Percentiles rank a stretch among this genome's conserved stretches.
These are phyloP conservation scores for Calidris pugnax DNA, from an alignment of 2,113 vertebrate species.

Conservation along the genomic window DNA sequence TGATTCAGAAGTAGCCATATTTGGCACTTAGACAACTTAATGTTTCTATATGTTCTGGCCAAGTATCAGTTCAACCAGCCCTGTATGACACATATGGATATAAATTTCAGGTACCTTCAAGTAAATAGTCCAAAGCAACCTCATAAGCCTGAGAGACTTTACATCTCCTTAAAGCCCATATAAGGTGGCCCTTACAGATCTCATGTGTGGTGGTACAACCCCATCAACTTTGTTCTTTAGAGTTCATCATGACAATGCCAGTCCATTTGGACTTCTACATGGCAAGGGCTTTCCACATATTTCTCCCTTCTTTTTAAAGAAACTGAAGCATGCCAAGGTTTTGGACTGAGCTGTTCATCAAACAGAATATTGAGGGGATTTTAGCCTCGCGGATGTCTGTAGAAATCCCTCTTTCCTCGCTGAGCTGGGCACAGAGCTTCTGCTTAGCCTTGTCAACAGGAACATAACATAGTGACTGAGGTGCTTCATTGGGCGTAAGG, in stretches of 20 bases:
- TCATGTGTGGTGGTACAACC: neutral
- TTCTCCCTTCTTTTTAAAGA: neutral
- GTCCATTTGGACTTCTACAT: neutral
- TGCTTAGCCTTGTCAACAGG: neutral
- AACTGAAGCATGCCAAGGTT: neutral
- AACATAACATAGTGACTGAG: neutral
- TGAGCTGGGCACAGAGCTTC: neutral
- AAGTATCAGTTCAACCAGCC: neutral
- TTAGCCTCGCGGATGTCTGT: neutral
- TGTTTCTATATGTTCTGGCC: fast-evolving
- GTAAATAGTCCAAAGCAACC: neutral
- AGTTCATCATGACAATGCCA: neutral
- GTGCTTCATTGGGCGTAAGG: neutral
- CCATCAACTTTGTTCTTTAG: neutral
- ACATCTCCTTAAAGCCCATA: neutral
- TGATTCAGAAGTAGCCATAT: neutral
- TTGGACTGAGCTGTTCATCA: neutral
- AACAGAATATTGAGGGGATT: neutral
- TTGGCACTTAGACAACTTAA: neutral
- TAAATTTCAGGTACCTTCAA: neutral
- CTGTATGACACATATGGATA: neutral
- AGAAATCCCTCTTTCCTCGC: neutral
- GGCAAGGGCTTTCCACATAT: neutral
- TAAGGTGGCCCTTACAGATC: neutral
- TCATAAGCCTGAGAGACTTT: neutral